These are phyloP conservation scores for Petroica traversi DNA, from an alignment of 2,113 vertebrate species.

Conservation along the genomic window DNA sequence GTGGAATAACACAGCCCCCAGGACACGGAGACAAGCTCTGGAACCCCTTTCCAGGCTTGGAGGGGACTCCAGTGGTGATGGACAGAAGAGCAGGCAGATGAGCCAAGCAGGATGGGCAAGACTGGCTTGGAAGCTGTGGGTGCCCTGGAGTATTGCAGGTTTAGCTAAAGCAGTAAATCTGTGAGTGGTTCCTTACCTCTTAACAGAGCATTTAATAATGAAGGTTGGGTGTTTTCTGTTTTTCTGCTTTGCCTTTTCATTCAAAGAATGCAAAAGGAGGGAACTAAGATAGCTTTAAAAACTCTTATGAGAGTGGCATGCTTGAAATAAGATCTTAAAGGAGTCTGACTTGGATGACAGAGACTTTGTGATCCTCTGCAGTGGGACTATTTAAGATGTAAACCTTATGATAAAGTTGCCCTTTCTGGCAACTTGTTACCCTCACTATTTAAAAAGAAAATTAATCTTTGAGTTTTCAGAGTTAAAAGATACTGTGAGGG, in stretches of 20 bases:
- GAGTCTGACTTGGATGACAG: neutral
- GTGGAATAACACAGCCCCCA: neutral
- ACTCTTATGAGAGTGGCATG: neutral
- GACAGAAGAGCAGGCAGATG: neutral
- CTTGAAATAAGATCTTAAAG: neutral
- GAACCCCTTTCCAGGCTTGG: neutral
- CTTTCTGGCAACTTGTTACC: neutral
- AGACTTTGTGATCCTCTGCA: neutral
- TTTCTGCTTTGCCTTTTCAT: neutral
- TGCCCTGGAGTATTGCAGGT: neutral
- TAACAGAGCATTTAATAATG: neutral
- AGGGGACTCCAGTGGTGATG: fast-evolving
- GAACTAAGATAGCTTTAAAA: neutral
- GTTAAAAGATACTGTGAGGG: neutral
- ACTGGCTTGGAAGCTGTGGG: neutral
- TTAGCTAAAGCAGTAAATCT: neutral
- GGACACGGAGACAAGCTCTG: neutral
- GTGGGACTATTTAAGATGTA: neutral
- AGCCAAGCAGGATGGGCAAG: neutral
- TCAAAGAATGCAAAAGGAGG: neutral
- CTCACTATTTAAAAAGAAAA: neutral
- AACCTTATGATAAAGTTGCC: neutral
- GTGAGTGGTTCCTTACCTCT: neutral
- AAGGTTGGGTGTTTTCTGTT: neutral
- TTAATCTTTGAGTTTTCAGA: neutral